phyloP scores from a whole-genome alignment of 2,797 vertebrate species.

The Leptoclinus maculatus region DNA sequence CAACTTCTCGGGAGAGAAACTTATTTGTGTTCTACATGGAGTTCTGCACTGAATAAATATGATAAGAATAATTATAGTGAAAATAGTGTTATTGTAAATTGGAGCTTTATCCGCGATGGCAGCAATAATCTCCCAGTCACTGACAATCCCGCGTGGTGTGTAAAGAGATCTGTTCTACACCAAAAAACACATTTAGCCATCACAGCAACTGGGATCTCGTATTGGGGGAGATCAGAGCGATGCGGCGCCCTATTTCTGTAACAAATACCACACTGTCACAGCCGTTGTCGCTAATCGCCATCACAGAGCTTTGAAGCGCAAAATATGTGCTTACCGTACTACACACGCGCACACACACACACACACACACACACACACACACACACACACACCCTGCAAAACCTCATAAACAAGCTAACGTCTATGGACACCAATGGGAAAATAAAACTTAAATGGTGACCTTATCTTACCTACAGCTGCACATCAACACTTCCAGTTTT shows the following conservation, averaged over 20 bases:
- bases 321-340: constrained; percentile 8
- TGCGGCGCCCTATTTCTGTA: constrained; percentile 16
- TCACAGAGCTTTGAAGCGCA: constrained; percentile 39
- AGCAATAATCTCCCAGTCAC: constrained; percentile 9
- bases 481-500: neutral
- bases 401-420: neutral
- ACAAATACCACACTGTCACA: constrained; percentile 49
- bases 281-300: constrained; percentile 31
- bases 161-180: constrained; percentile 30
- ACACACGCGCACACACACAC: neutral
- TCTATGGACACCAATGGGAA: neutral
- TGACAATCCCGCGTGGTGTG: constrained; percentile 8
- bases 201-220: constrained; percentile 15
- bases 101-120: neutral
- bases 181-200: constrained; percentile 30
- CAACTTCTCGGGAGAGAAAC: constrained; percentile 20
- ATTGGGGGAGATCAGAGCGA: constrained; percentile 23
- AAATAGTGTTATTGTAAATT: constrained; percentile 10
- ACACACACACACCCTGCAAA: constrained; percentile 24
- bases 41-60: neutral
- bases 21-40: constrained; percentile 26
- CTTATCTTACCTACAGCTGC: constrained; percentile 5
- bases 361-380: neutral
- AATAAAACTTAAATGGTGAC: neutral
- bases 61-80: constrained; percentile 16